A percentile compares a stretch with the other conserved stretches of the same genome.
Evolutionary conservation across 2,113 vertebrate species (phyloP).

Genomic region (Pteruthius melanotis): DNA sequence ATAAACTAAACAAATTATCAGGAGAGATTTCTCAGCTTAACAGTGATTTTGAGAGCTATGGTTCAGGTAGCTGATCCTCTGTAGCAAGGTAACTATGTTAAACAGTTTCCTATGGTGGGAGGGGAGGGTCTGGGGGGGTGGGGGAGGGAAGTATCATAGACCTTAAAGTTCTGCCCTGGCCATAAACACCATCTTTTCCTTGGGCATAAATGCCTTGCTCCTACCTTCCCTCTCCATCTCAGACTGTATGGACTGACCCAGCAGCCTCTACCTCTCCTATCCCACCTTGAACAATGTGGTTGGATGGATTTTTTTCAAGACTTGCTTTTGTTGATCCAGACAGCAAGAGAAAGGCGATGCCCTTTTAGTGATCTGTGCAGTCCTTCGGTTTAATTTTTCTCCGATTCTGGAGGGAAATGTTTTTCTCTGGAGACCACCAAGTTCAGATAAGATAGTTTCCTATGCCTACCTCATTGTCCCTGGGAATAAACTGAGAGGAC

Average conservation of each 20-base stretch:
- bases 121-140: accelerated
- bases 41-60: neutral
- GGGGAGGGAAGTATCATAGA: accelerated
- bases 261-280: neutral
- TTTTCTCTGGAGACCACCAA: neutral
- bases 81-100: neutral
- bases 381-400: neutral
- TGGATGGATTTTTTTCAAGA: neutral
- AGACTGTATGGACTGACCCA: accelerated
- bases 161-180: neutral
- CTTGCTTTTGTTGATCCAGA: neutral
- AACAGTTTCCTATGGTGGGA: neutral
- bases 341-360: neutral
- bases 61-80: neutral
- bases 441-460: neutral
- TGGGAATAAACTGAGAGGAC: neutral
- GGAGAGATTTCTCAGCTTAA: neutral
- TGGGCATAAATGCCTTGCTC: neutral
- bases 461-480: neutral
- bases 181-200: neutral
- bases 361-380: neutral
- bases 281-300: accelerated
- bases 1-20: neutral
- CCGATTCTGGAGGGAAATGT: neutral
- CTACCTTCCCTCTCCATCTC: neutral